Evolutionary conservation across 2,888 invertebrate genomes (phyloP), one percentile per base, ranked within the genome.

Genomic region (Electrophaes corylata): DNA sequence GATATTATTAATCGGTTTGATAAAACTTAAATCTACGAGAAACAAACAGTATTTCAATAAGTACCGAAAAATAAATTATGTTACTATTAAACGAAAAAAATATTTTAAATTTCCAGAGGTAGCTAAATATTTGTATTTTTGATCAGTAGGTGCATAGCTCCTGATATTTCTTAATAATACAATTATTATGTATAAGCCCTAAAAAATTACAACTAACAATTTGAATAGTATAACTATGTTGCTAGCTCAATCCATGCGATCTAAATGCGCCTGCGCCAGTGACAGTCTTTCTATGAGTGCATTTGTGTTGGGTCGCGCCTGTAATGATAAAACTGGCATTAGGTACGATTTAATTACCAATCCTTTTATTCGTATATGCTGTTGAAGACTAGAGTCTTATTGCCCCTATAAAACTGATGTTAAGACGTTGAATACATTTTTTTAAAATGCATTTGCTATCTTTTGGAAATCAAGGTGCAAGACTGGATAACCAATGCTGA

Each of bases 301-400:
- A 61, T 88, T 88, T 3, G 91, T 90, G 67, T 91, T 88, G 1
- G 91, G 86, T 14, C 90, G 86, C 29, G 89, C 79, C 91, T 91
- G 85, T 1, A 83, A 84, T 33, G 57, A 66, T 63, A 18, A 65
- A 53, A 20, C 16, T 41, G 23, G 11, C 14, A 19, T 44, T n/a
- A 56, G 46, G 40, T 4, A 37, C 8, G 16, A 37, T 41, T 26
- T 12, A 12, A 14, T 29, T 29, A 3, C n/a, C n/a, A n/a, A n/a
- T n/a, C n/a, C n/a, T n/a, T n/a, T n/a, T n/a, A n/a, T n/a, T n/a
- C n/a, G n/a, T n/a, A n/a, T n/a, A n/a, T n/a, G n/a, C n/a, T n/a
- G n/a, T n/a, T n/a, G n/a, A n/a, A n/a, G n/a, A n/a, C n/a, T n/a
- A n/a, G n/a, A n/a, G n/a, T n/a, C n/a, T n/a, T n/a, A n/a, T n/a